A percentile compares a stretch with the other conserved stretches of the same genome.
phyloP scores from a whole-genome alignment of 2,888 invertebrate genomes.

The Eupithecia subumbrata region DNA sequence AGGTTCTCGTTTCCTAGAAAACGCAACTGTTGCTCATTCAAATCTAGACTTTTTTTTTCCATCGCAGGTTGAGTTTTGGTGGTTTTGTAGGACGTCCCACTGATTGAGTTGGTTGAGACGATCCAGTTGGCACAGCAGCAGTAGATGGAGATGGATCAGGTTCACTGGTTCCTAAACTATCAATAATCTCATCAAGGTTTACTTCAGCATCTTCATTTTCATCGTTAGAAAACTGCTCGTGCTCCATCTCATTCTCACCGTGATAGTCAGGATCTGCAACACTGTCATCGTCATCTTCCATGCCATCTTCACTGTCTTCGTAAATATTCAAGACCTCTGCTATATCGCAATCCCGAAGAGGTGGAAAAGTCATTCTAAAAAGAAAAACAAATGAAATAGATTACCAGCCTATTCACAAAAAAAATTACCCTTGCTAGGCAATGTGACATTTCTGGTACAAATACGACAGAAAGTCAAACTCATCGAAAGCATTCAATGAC shows the following conservation, averaged over 20 bases:
- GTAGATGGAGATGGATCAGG: constrained; percentile 17
- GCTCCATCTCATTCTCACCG: not conserved
- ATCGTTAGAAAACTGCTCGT: constrained; percentile 21
- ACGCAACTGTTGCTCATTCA: not conserved
- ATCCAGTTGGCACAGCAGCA: constrained; percentile 14
- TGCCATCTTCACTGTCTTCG: constrained; percentile 20
- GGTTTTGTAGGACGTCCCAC: constrained; percentile 18
- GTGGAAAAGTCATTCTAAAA: not conserved
- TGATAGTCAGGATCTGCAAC: not conserved
- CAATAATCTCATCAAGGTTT: constrained; percentile 18
- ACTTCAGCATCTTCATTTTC: constrained; percentile 20
- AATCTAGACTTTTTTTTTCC: not conserved
- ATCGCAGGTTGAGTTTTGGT: constrained; percentile 15
- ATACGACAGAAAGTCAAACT: not conserved
- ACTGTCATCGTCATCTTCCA: not conserved
- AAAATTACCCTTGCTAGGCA: constrained; percentile 11
- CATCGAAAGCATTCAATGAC: not conserved
- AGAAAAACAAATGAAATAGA: not conserved
- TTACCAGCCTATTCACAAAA: not conserved
- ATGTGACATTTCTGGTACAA: constrained; percentile 24
- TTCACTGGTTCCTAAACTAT: constrained; percentile 21
- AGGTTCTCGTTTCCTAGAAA: not conserved
- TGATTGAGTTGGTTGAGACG: constrained; percentile 5
- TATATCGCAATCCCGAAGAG: constrained; percentile 5
- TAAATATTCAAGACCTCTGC: constrained; percentile 9